Base-by-base conservation (phyloP, 37 sponge, comb jelly and placozoan genomes). In the Crambe crambe region DNA sequence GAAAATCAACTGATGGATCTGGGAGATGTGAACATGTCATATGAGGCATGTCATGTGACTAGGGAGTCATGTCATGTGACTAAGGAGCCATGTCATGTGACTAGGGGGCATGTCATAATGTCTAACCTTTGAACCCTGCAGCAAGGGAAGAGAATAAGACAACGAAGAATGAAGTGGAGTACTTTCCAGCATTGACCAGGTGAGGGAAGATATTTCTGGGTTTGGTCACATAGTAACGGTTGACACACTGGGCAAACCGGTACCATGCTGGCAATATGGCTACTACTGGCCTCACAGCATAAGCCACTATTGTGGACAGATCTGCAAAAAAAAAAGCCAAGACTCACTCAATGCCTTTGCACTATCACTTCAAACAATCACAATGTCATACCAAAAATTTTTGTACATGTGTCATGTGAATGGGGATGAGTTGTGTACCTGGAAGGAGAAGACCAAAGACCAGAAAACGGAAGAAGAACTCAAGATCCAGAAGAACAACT, bases 151-250 rank as follows among this genome's bases (percentile, higher is more conserved):
- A 84, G 54, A 97, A 87, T 63, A 89, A 36, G 8, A 94, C 92
- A 1, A 94, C 97, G 66, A 91, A 76, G 69, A 97, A 88, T 0
- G 94, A 70, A 4, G 97, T 88, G 72, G 88, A 91, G 70, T 97
- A 97, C 42, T 97, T 97, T 10, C 92, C 95, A 73, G 95, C 97
- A 42, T 97, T 97, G 78, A 88, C 77, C 40, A 90, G 80, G 67
- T 97, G 97, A n/a, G 89, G 89, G 68, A 85, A 85, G 47, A 59
- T 80, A 40, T 87, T 68, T n/a, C n/a, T n/a, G 22, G 30, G 59
- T 39, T 69, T 78, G 26, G 91, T 89, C 78, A 76, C 82, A 43
- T 68, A 73, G 75, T 89, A 97, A n/a, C 95, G 81, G 51, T 92
- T 64, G 38, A 97, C 35, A 58, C 95, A 97, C 64, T 97, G 97